Base-by-base conservation (phyloP, 1,140 invertebrate genomes). In the Neodiprion virginianus region DNA sequence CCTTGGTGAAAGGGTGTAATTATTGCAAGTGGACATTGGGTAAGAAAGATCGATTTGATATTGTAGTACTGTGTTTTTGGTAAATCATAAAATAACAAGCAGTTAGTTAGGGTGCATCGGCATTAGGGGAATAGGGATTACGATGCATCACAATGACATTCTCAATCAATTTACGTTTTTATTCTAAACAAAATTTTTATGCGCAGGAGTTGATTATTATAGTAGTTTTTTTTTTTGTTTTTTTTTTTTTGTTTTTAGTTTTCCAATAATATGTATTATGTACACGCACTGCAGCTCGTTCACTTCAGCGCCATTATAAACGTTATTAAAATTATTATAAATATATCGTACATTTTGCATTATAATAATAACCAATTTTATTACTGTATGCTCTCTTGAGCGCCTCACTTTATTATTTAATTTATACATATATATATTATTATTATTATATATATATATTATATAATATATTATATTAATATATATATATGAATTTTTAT, bases 241-340 rank as follows among this genome's bases (percentile, higher is more conserved):
- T 78, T 69, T 79, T 81, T 83, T 79, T 81, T 81, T 76, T 81
- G 80, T 81, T 72, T 75, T 72, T 75, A 71, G 74, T 79, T 73
- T 75, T 80, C 77, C 77, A 79, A 67, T 81, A 79, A 77, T 81
- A 81, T 78, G 77, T 79, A 78, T 79, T 78, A 61, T 65, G 82
- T 87, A 87, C 88, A 80, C 87, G 85, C 84, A 85, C 75, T 83
- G 83, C 84, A 53, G 48, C 12, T 71, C 12, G 73, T 65, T 71
- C 21, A 67, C 48, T 72, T 67, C 72, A 77, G 78, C 76, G 79
- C 73, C 78, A 80, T 88, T 88, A 87, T 87, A 87, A 87, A 88
- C 82, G 83, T 87, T 88, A 87, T 87, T 88, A 88, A 88, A 88
- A 87, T 87, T 87, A 87, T 86, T 87, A 88, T 87, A 88, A 86